Percentiles rank a stretch among this genome's conserved stretches.
phyloP scores from a whole-genome alignment of 2,113 vertebrate species.

The Notothenia rossii region DNA sequence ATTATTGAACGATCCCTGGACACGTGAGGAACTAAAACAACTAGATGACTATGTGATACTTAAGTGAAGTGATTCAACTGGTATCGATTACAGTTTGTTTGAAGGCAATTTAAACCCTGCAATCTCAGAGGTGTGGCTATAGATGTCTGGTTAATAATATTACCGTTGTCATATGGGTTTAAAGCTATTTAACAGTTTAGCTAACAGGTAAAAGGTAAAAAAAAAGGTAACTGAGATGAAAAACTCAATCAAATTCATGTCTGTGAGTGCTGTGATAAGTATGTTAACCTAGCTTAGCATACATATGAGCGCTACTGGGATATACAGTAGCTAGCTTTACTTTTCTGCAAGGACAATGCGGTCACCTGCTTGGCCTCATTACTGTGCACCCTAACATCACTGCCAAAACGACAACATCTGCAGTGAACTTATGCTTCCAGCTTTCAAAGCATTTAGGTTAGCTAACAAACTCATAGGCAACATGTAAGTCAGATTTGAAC shows the following conservation, averaged over 20 bases:
- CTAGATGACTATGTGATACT: neutral
- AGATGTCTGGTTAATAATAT: neutral
- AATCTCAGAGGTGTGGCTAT: no score
- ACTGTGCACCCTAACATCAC: no score
- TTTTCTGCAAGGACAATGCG: no score
- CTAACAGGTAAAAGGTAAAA: no score
- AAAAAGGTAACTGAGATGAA: neutral
- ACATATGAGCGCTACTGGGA: neutral
- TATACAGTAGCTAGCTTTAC: no score
- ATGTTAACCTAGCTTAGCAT: neutral
- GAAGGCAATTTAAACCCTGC: neutral
- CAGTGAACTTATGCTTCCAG: no score
- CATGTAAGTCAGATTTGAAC: neutral
- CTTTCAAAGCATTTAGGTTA: no score
- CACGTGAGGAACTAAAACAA: neutral
- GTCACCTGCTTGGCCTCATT: no score
- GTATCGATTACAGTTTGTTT: neutral
- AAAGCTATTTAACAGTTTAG: neutral
- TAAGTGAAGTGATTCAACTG: neutral
- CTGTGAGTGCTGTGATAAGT: neutral
- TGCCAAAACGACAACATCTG: no score
- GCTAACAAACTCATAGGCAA: neutral
- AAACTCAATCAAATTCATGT: neutral
- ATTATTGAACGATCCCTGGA: neutral
- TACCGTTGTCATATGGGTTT: no score